Percentiles rank a stretch among this genome's conserved stretches.
phyloP scores from a whole-genome alignment of 2,888 invertebrate genomes.

The Marronus borbonicus region DNA sequence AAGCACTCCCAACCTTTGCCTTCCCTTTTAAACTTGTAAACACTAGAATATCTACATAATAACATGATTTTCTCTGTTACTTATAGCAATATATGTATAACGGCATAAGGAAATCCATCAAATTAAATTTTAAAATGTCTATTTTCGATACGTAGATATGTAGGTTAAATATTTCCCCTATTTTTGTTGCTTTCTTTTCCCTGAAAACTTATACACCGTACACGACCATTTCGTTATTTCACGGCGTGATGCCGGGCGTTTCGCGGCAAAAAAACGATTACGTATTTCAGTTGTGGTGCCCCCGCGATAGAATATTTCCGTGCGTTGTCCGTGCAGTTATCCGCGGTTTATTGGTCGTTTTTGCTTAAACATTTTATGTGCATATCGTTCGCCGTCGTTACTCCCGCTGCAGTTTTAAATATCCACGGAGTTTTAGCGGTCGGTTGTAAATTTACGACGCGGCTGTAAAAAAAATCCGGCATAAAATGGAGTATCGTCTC shows the following conservation, averaged over 20 bases:
- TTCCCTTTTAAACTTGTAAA: too few species aligned
- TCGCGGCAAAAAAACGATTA: background rate
- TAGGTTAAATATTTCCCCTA: too few species aligned
- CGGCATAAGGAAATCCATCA: too few species aligned
- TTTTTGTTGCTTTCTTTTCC: too few species aligned
- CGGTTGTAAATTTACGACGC: background rate
- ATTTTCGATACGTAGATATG: too few species aligned
- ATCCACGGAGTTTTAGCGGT: background rate
- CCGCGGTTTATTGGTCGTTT: conserved; percentile 13
- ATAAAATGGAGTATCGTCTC: background rate
- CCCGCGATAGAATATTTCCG: background rate
- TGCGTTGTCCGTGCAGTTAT: background rate
- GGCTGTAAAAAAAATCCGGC: background rate
- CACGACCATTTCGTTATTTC: background rate
- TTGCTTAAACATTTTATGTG: conserved; percentile 14
- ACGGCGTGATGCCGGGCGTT: background rate
- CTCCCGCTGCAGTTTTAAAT: conserved; percentile 4
- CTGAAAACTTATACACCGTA: too few species aligned
- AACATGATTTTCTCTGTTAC: too few species aligned
- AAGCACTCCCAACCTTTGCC: too few species aligned
- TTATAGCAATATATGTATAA: too few species aligned
- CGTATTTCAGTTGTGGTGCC: background rate
- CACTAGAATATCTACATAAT: too few species aligned
- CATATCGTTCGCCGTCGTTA: background rate
- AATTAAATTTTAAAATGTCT: too few species aligned